phyloP scores from a whole-genome alignment of 1,140 invertebrate species.

The Drosophila repletoides region DNA sequence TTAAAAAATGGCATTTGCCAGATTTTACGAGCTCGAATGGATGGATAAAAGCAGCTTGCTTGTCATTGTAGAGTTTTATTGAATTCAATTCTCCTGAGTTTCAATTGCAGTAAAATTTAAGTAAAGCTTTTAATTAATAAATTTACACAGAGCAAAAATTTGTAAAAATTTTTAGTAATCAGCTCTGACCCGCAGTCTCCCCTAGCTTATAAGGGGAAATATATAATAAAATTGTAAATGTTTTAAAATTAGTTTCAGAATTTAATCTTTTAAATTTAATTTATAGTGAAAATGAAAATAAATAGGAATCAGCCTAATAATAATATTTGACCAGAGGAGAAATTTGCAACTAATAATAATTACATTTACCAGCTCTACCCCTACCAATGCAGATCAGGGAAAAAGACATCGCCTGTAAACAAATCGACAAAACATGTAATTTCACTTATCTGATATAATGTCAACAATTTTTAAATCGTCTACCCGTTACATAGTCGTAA shows the following conservation, averaged over 20 bases:
- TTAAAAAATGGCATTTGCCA: constrained; percentile 79
- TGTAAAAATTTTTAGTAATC: too few species aligned
- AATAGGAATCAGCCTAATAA: too few species aligned
- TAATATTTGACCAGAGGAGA: too few species aligned
- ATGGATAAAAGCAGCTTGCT: constrained; percentile 10
- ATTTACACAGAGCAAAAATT: neutral
- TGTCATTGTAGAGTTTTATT: constrained; percentile 37
- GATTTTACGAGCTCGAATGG: constrained; percentile 45
- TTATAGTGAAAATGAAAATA: too few species aligned
- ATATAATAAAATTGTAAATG: too few species aligned
- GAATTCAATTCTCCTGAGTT: constrained; percentile 26
- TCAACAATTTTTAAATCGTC: constrained; percentile 55
- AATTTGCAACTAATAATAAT: too few species aligned
- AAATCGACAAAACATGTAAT: constrained; percentile 72
- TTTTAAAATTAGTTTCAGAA: too few species aligned
- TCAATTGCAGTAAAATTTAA: too few species aligned
- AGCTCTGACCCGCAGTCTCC: too few species aligned
- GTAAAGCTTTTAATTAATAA: constrained; percentile 18
- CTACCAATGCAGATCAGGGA: neutral
- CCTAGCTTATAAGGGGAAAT: too few species aligned
- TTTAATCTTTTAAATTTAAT: too few species aligned
- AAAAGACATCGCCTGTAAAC: constrained; percentile 41
- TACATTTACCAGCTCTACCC: neutral
- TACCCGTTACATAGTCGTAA: constrained; percentile 39
- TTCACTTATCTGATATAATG: constrained; percentile 80